These are phyloP conservation scores for Eriocheir sinensis DNA, from an alignment of 1,140 invertebrate genomes.

Conservation along the genomic window DNA sequence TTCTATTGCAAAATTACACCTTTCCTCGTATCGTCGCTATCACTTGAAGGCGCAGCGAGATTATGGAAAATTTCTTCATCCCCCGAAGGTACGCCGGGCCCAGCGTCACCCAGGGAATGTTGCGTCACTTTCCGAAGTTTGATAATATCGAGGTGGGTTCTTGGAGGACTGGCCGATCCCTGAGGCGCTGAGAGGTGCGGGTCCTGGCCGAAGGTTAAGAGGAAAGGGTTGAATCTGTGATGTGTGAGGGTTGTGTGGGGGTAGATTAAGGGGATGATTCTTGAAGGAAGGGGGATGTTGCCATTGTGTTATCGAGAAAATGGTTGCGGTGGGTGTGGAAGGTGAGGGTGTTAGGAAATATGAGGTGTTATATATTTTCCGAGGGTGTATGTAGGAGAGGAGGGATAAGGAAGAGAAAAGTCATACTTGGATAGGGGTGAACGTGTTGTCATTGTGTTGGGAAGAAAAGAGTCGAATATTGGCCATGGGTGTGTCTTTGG, in stretches of 20 bases:
- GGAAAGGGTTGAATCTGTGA: no score
- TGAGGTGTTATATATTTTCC: no score
- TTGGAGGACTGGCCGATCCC: not conserved
- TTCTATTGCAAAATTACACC: constrained; percentile 1
- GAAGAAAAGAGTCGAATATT: not conserved
- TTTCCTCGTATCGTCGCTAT: not conserved
- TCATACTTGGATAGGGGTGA: not conserved
- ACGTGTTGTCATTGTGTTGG: not conserved
- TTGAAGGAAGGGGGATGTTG: no score
- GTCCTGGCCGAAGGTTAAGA: no score
- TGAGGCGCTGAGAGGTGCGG: no score
- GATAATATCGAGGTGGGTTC: not conserved
- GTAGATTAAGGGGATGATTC: no score
- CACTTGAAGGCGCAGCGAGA: not conserved
- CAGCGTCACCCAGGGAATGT: not conserved
- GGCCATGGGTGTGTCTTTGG: not conserved
- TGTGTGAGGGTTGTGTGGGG: no score
- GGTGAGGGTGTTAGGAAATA: not conserved
- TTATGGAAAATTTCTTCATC: not conserved
- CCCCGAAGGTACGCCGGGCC: not conserved
- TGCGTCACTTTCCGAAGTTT: not conserved
- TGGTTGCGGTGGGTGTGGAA: not conserved
- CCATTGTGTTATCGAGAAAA: no score
- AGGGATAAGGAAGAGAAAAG: not conserved
- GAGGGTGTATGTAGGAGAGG: no score